These are phyloP conservation scores for Ameiurus melas DNA, from an alignment of 2,113 vertebrate species.

Conservation along the genomic window DNA sequence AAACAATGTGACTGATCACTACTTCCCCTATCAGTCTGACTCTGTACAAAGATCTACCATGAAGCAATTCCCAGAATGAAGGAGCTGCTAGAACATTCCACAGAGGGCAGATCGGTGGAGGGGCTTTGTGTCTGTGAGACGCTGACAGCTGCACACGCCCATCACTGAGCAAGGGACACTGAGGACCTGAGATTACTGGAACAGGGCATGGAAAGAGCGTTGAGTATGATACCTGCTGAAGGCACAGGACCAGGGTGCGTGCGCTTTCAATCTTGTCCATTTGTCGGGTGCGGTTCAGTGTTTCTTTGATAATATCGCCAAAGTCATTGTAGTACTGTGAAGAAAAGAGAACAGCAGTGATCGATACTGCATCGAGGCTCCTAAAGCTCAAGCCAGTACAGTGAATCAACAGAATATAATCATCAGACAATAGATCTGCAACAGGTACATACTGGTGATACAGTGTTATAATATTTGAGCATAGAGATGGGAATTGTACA, in stretches of 20 bases:
- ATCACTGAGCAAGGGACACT: conserved; percentile 18
- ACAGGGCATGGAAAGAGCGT: not conserved
- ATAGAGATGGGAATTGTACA: not conserved
- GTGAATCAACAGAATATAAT: not conserved
- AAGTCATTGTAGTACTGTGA: conserved; percentile 81
- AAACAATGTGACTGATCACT: not conserved
- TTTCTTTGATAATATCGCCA: conserved; percentile 92
- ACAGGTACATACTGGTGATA: not conserved
- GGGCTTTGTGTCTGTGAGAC: conserved; percentile 40
- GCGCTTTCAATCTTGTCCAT: conserved; percentile 81
- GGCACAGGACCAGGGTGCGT: conserved; percentile 79
- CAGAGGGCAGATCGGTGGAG: conserved; percentile 26
- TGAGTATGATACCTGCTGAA: conserved; percentile 81
- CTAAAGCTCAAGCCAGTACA: not conserved
- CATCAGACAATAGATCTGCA: not conserved
- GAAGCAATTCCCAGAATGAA: conserved; percentile 39
- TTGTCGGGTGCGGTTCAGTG: conserved; percentile 77
- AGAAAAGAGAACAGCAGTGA: conserved; percentile 33
- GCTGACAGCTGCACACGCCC: conserved; percentile 49
- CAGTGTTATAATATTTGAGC: not conserved
- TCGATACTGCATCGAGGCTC: not conserved
- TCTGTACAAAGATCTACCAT: conserved; percentile 29
- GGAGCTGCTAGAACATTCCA: conserved; percentile 47
- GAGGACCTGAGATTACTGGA: not conserved
- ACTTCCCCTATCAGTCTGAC: not conserved